Conservation (phyloP, 2,797 vertebrate genomes). For the Hydrophis major region DNA sequence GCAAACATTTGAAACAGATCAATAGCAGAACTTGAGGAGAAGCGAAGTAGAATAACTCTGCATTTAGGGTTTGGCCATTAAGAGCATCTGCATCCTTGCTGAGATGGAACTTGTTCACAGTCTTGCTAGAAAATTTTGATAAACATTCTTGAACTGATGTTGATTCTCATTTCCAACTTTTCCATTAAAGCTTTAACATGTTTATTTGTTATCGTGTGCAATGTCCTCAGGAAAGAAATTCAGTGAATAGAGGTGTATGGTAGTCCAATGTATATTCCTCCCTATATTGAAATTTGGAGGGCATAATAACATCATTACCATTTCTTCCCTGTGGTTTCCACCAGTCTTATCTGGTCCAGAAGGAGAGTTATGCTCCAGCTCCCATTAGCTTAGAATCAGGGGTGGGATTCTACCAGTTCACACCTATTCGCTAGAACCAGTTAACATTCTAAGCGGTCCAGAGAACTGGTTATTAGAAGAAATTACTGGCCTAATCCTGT, state of each 20-base stretch:
- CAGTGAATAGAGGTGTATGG: neutral
- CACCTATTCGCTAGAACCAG: too few relatives aligned
- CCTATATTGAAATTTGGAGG: neutral
- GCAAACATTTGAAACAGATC: neutral
- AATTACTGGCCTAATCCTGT: too few relatives aligned
- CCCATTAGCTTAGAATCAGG: neutral
- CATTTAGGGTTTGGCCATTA: neutral
- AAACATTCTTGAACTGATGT: constrained; percentile 1
- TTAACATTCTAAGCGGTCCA: too few relatives aligned
- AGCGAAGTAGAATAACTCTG: neutral
- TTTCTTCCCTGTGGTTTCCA: neutral
- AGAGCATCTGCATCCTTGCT: neutral
- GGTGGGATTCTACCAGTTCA: too few relatives aligned
- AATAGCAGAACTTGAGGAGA: neutral
- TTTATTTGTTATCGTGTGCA: constrained; percentile 30
- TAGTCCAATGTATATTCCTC: neutral
- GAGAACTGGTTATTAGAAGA: too few relatives aligned
- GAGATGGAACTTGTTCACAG: neutral
- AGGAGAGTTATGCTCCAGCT: neutral
- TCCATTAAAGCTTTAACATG: constrained; percentile 33
- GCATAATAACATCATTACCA: neutral
- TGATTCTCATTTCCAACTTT: neutral
- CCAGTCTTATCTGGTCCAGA: neutral
- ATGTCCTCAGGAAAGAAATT: neutral
- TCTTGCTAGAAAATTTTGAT: neutral